Conservation (phyloP, 2,797 vertebrate genomes). For the Luscinia luscinia region DNA sequence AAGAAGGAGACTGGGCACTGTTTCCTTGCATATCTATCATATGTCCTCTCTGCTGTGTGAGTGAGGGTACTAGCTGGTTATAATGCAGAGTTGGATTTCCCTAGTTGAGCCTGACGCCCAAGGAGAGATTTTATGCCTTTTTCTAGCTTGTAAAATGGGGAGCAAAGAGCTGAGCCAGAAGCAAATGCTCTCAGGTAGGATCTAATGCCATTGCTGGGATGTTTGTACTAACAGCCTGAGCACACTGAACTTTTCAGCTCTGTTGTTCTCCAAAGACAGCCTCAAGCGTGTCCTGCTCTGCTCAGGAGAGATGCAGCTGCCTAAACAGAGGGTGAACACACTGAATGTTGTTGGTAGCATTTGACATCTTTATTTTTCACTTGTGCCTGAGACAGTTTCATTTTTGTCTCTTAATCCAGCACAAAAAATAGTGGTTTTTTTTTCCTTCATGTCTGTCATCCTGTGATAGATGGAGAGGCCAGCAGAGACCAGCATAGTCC, state of each 20-base stretch:
- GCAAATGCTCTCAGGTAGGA: background rate
- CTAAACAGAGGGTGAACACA: background rate
- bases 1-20: background rate
- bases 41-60: background rate
- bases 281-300: background rate
- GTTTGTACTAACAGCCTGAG: background rate
- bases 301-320: background rate
- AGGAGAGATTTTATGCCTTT: constrained; percentile 1
- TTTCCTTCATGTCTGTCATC: background rate
- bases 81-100: background rate
- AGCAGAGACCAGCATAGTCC: background rate
- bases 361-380: background rate
- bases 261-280: background rate
- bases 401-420: background rate
- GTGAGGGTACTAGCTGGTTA: background rate
- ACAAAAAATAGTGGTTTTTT: background rate
- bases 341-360: background rate
- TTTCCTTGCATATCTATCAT: background rate
- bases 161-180: background rate
- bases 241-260: background rate
- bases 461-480: background rate
- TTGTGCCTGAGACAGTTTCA: accelerated
- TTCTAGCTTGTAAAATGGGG: background rate
- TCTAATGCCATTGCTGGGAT: background rate
- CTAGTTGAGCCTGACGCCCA: background rate